These are phyloP conservation scores for Hippoglossus stenolepis DNA, from an alignment of 2,113 vertebrate genomes.

Conservation along the genomic window DNA sequence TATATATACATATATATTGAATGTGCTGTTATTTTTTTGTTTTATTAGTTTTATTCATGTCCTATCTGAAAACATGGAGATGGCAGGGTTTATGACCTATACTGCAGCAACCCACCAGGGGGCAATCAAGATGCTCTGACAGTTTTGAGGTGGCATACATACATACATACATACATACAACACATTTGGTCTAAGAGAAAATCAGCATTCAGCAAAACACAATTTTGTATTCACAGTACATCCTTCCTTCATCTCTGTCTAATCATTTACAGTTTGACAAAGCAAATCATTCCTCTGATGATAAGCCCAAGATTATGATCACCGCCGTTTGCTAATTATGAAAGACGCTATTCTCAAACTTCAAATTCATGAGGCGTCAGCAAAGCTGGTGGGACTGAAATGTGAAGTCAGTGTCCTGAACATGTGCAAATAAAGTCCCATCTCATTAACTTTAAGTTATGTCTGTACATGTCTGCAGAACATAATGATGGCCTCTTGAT, in stretches of 20 bases:
- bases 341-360: constrained; percentile 35
- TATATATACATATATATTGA: no score
- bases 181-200: neutral
- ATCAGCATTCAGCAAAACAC: constrained; percentile 18
- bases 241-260: constrained; percentile 12
- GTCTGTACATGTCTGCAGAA: constrained; percentile 73
- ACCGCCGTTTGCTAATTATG: constrained; percentile 41
- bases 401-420: constrained; percentile 51
- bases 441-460: constrained; percentile 82
- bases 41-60: neutral
- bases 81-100: neutral
- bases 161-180: no score
- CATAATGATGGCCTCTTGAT: constrained; percentile 62
- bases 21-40: neutral
- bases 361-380: constrained; percentile 37
- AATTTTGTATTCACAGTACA: neutral
- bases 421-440: constrained; percentile 74
- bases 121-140: neutral
- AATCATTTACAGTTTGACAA: constrained; percentile 28
- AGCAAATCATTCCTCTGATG: constrained; percentile 14
- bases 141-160: neutral
- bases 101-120: neutral
- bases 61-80: neutral
- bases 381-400: constrained; percentile 48
- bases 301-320: constrained; percentile 30